phyloP scores from a whole-genome alignment of 2,113 vertebrate species.

The Xiphophorus hellerii region DNA sequence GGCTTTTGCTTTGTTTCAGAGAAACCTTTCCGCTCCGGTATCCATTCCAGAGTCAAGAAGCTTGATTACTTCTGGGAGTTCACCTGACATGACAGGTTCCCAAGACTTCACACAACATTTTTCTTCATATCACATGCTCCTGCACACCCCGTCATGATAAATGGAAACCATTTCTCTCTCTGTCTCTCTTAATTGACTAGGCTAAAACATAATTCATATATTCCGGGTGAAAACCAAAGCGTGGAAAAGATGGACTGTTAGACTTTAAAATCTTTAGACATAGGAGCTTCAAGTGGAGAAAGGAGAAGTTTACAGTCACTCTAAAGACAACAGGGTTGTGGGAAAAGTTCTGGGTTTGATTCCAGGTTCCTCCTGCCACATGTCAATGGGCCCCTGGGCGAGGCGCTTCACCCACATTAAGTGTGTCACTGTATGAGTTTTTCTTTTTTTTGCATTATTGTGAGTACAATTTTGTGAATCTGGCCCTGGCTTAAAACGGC shows the following conservation, averaged over 20 bases:
- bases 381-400: no score
- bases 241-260: neutral
- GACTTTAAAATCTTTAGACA: neutral
- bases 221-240: neutral
- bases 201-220: neutral
- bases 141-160: neutral
- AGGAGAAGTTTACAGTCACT: no score
- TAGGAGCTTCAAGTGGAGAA: neutral
- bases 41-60: conserved; percentile 68
- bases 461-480: no score
- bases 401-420: no score
- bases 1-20: neutral
- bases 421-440: no score
- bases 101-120: conserved; percentile 23
- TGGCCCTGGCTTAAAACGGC: no score
- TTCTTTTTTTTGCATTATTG: no score
- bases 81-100: conserved; percentile 47
- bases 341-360: no score
- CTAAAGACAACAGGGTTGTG: no score
- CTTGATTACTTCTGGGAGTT: conserved; percentile 61
- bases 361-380: no score
- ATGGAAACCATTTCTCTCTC: no score
- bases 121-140: conserved; percentile 8
- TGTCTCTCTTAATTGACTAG: neutral
- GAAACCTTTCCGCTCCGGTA: neutral